phyloP scores from a whole-genome alignment of 2,888 invertebrate genomes.

The Pinctada fucata region DNA sequence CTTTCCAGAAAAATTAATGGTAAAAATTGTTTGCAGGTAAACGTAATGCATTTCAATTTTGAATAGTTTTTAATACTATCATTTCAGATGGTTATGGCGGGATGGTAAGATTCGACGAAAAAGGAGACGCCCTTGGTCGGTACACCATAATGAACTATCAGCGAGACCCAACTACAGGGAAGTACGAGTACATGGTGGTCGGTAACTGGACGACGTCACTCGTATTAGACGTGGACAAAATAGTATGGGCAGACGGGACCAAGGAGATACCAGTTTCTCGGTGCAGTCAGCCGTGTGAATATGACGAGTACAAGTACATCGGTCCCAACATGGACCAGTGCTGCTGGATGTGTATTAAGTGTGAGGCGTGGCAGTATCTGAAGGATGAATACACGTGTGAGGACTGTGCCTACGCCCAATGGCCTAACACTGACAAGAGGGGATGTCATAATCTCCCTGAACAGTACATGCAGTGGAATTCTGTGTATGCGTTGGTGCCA shows the following conservation, averaged over 20 bases:
- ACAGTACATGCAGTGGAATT: conserved; percentile 72
- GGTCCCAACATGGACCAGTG: conserved; percentile 76
- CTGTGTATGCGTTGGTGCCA: conserved; percentile 82
- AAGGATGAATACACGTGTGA: conserved; percentile 74
- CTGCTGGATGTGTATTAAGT: conserved; percentile 77
- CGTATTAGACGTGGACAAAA: conserved; percentile 62
- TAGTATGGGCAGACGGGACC: conserved; percentile 76
- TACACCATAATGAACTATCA: conserved; percentile 79
- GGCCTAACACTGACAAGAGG: conserved; percentile 71
- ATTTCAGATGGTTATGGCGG: conserved; percentile 83
- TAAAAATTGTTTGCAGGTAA: too few species aligned
- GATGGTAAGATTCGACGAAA: conserved; percentile 80
- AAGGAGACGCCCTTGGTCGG: conserved; percentile 77
- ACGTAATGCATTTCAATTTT: too few species aligned
- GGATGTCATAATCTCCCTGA: conserved; percentile 67
- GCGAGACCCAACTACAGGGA: conserved; percentile 64
- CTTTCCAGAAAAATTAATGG: too few species aligned
- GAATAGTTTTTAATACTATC: too few species aligned
- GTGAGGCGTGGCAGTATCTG: conserved; percentile 71
- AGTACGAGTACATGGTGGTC: conserved; percentile 73
- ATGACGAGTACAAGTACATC: conserved; percentile 77
- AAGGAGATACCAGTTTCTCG: conserved; percentile 75
- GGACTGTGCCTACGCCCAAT: conserved; percentile 70
- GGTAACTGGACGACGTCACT: conserved; percentile 81
- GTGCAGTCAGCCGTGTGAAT: conserved; percentile 77